Percentiles rank a stretch among this genome's conserved stretches.
phyloP scores from a whole-genome alignment of 2,888 invertebrate genomes.

The Callosobruchus maculatus region DNA sequence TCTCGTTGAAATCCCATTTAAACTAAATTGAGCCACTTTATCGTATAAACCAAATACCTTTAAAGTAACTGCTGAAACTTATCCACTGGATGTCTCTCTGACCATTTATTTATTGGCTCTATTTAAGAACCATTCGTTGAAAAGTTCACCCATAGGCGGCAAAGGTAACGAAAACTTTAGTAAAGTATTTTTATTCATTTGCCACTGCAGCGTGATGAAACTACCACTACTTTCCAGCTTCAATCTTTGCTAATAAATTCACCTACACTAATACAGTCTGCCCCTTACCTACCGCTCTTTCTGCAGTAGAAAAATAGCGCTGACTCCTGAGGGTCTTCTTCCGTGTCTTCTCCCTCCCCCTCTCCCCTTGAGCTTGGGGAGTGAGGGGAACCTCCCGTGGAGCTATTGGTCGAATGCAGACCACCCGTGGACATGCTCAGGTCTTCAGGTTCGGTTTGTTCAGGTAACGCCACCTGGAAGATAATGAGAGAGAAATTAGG shows the following conservation, averaged over 20 bases:
- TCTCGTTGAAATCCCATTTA: too few species aligned
- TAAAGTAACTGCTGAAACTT: too few species aligned
- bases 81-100: too few species aligned
- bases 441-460: constrained; percentile 90
- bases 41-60: too few species aligned
- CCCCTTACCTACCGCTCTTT: constrained; percentile 27
- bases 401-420: constrained; percentile 48
- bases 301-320: constrained; percentile 52
- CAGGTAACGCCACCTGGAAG: constrained; percentile 55
- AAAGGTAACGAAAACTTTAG: too few species aligned
- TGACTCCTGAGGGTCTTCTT: constrained; percentile 55
- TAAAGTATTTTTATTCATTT: too few species aligned
- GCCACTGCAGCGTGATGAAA: not conserved
- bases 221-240: not conserved
- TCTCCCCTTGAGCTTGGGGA: constrained; percentile 48
- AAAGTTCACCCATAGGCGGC: too few species aligned
- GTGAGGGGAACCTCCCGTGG: constrained; percentile 50
- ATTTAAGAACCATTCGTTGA: too few species aligned
- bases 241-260: constrained; percentile 15
- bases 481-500: too few species aligned
- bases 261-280: constrained; percentile 23
- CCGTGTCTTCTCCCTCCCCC: constrained; percentile 50
- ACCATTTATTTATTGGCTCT: too few species aligned
- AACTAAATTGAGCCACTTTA: too few species aligned
- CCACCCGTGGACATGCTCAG: constrained; percentile 67